Evolutionary conservation across 2,797 vertebrate genomes (phyloP).

Genomic region (Cirrhinus mrigala): DNA sequence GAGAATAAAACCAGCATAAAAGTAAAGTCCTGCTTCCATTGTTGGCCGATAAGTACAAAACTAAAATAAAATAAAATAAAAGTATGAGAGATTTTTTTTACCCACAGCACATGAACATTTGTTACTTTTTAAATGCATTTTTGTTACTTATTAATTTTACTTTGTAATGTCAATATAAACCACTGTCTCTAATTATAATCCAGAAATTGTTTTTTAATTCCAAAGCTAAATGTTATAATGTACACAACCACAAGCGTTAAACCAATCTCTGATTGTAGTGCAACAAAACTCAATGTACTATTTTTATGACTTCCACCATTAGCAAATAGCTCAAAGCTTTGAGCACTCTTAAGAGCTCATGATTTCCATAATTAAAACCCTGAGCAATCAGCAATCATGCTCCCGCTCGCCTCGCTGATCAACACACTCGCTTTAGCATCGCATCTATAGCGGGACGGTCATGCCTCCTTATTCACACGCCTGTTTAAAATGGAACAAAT

Average conservation of each 20-base stretch:
- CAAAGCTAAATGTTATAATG: neutral
- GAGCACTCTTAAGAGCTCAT: constrained; percentile 75
- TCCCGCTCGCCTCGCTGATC: constrained; percentile 78
- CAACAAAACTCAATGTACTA: constrained; percentile 53
- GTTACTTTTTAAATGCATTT: neutral
- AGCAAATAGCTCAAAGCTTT: constrained; percentile 66
- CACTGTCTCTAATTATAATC: neutral
- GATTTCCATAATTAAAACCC: constrained; percentile 82
- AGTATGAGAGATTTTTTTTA: neutral
- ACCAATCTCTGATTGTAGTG: neutral
- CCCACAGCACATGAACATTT: neutral
- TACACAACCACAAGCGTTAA: neutral
- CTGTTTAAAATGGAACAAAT: constrained; percentile 85
- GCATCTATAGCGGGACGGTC: constrained; percentile 56
- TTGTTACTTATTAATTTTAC: neutral
- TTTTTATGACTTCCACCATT: constrained; percentile 60
- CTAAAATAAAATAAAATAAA: no score
- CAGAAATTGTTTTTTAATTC: neutral
- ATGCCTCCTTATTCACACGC: constrained; percentile 67
- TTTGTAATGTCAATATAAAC: neutral
- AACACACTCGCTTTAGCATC: constrained; percentile 68
- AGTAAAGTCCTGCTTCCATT: no score
- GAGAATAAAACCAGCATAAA: no score
- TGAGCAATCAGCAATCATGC: constrained; percentile 83
- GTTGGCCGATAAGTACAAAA: no score